Evolutionary conservation across 2,113 vertebrate genomes (phyloP).

Genomic region (Oreamnos americanus): DNA sequence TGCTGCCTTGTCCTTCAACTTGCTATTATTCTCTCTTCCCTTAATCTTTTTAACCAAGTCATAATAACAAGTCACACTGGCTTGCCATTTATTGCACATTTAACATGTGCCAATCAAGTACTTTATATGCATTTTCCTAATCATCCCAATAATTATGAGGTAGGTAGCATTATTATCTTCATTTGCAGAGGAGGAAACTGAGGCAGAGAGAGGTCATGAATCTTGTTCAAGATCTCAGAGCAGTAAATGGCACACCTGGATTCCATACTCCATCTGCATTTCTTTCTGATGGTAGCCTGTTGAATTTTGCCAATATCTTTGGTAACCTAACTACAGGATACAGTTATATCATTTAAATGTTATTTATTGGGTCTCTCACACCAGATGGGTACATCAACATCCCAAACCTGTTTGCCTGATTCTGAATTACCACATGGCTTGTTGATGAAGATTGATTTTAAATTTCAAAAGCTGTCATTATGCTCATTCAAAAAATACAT

Average conservation of each 20-base stretch:
- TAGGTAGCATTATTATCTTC: neutral
- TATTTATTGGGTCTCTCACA: neutral
- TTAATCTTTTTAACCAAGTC: neutral
- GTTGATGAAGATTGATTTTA: neutral
- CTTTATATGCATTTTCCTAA: neutral
- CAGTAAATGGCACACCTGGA: neutral
- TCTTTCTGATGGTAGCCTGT: neutral
- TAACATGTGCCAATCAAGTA: neutral
- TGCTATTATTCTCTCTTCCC: neutral
- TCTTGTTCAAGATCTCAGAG: neutral
- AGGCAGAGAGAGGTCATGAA: neutral
- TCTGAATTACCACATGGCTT: neutral
- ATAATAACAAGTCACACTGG: neutral
- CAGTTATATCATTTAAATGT: neutral
- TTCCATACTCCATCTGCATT: neutral
- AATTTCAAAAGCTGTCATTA: constrained; percentile 14
- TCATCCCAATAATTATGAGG: neutral
- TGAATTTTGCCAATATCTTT: neutral
- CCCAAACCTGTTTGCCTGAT: neutral
- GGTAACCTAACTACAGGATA: neutral
- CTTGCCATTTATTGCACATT: neutral
- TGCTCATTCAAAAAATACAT: neutral
- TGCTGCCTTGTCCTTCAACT: neutral
- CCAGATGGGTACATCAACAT: neutral
- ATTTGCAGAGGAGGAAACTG: neutral